Percentiles rank a stretch among this genome's conserved stretches.
Evolutionary conservation across 2,113 vertebrate genomes (phyloP).

Genomic region (Megaceryle torquata): DNA sequence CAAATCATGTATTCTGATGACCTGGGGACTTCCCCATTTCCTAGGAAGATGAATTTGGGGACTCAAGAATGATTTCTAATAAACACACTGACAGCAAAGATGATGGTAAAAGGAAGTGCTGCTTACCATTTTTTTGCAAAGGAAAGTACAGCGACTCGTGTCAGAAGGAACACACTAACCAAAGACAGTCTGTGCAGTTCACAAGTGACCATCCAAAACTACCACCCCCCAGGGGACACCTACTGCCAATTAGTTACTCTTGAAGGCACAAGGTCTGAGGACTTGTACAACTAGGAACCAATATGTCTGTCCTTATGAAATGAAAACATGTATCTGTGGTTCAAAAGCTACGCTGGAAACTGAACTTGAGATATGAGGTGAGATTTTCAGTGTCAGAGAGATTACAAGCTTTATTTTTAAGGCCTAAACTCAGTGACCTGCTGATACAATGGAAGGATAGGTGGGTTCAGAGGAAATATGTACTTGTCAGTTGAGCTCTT

Average conservation of each 20-base stretch:
- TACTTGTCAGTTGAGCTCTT: background rate
- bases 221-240: background rate
- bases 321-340: background rate
- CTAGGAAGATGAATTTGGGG: conserved; percentile 25
- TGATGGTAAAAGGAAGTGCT: conserved; percentile 23
- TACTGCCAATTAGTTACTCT: background rate
- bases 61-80: conserved; percentile 21
- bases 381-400: background rate
- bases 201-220: background rate
- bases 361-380: background rate
- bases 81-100: background rate
- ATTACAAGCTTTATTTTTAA: background rate
- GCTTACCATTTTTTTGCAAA: background rate
- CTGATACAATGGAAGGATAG: background rate
- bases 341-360: background rate
- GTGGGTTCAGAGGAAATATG: background rate
- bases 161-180: background rate
- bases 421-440: background rate
- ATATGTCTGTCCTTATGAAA: background rate
- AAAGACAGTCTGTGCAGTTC: background rate
- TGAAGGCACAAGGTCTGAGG: background rate
- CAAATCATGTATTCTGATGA: conserved; percentile 33
- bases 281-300: background rate
- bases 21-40: conserved; percentile 15
- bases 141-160: conserved; percentile 51